These are phyloP conservation scores for Harpalus rufipes DNA, from an alignment of 2,888 invertebrate genomes.

Conservation along the genomic window DNA sequence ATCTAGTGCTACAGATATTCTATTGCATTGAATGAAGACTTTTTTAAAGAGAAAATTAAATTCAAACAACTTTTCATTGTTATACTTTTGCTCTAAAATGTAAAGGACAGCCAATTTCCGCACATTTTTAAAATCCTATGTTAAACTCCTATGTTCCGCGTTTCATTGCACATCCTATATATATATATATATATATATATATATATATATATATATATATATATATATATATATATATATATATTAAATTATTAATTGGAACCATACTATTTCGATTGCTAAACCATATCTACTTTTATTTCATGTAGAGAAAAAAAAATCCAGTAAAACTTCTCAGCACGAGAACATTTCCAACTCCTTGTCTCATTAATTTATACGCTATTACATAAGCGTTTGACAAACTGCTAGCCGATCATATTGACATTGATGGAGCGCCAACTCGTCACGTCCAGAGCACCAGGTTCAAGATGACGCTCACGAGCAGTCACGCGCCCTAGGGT, in stretches of 20 bases:
- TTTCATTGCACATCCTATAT: no score
- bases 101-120: no score
- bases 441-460: not conserved
- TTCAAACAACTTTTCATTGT: no score
- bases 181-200: no score
- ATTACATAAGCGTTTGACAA: conserved; percentile 51
- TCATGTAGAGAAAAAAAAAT: not conserved
- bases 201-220: no score
- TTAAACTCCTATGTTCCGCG: no score
- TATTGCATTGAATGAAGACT: no score
- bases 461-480: conserved; percentile 1
- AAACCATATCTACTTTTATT: not conserved
- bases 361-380: conserved; percentile 52
- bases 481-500: conserved; percentile 6
- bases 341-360: conserved; percentile 9
- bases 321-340: conserved; percentile 5
- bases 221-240: no score
- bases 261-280: not conserved
- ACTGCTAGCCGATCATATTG: conserved; percentile 26
- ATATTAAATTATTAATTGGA: not conserved
- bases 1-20: no score
- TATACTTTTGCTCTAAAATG: no score
- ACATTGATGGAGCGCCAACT: conserved; percentile 38
- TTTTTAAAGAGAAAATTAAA: no score
- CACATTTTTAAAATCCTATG: no score